Percentiles rank a stretch among this genome's conserved stretches.
Evolutionary conservation across 2,797 vertebrate genomes (phyloP).

Genomic region (Telmatherina bonti): DNA sequence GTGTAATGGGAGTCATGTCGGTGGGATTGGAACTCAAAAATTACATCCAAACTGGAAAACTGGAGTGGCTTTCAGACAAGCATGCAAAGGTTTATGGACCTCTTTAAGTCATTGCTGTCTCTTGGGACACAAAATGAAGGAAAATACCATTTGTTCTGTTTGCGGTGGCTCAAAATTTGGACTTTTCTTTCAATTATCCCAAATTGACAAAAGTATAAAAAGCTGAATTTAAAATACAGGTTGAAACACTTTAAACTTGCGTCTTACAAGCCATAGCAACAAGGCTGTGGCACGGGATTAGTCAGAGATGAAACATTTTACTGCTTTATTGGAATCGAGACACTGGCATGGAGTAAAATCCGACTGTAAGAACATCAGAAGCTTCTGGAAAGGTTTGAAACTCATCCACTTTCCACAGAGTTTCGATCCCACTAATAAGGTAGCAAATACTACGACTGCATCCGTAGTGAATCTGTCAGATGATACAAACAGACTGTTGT

Average conservation of each 20-base stretch:
- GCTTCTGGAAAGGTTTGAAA: too few species aligned
- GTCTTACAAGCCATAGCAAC: neutral
- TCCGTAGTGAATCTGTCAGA: too few species aligned
- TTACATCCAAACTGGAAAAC: neutral
- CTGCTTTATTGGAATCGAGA: too few species aligned
- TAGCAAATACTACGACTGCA: too few species aligned
- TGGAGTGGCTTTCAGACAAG: neutral
- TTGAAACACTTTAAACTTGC: conserved; percentile 2
- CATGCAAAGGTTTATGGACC: neutral
- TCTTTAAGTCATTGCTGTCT: neutral
- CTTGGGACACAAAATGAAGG: neutral
- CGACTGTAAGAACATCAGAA: too few species aligned
- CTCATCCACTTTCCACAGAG: too few species aligned
- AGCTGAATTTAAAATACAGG: neutral
- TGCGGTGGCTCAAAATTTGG: neutral
- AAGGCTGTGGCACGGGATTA: neutral
- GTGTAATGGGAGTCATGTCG: neutral
- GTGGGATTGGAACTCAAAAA: too few species aligned
- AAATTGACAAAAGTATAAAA: conserved; percentile 4
- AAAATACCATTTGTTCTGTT: neutral
- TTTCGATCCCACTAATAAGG: too few species aligned
- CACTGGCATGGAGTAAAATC: too few species aligned
- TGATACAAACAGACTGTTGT: too few species aligned
- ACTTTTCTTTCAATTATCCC: neutral
- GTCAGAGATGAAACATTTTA: too few species aligned